Evolutionary conservation across 1,140 invertebrate species (phyloP).

Genomic region (Pachypsylla venusta): DNA sequence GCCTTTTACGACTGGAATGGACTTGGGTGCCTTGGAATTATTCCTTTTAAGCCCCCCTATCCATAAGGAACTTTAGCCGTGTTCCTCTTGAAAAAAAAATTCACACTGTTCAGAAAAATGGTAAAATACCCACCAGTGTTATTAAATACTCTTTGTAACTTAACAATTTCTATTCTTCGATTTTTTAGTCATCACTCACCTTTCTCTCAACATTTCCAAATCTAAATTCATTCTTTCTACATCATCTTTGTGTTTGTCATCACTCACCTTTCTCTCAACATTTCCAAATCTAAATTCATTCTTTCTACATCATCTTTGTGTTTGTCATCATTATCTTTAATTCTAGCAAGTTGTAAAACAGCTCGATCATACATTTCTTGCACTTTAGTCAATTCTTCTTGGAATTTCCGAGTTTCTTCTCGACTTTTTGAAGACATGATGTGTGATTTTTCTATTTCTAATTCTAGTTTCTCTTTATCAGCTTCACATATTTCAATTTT

Average conservation of each 20-base stretch:
- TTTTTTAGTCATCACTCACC: too few species aligned
- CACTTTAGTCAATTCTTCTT: constrained; percentile 64
- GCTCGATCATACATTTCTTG: constrained; percentile 79
- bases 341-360: constrained; percentile 60
- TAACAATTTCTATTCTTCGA: too few species aligned
- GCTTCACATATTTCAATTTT: constrained; percentile 71
- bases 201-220: background rate
- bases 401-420: constrained; percentile 69
- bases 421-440: constrained; percentile 58
- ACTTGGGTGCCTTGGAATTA: too few species aligned
- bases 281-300: constrained; percentile 57
- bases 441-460: constrained; percentile 73
- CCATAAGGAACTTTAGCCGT: too few species aligned
- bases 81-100: too few species aligned
- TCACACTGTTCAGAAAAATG: too few species aligned
- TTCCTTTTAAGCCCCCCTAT: too few species aligned
- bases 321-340: constrained; percentile 82
- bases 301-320: constrained; percentile 74
- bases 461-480: constrained; percentile 66
- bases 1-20: too few species aligned
- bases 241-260: background rate
- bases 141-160: too few species aligned
- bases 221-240: background rate
- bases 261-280: constrained; percentile 58
- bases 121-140: too few species aligned